A percentile compares a stretch with the other conserved stretches of the same genome.
phyloP scores from a whole-genome alignment of 2,888 invertebrate genomes.

The Rotaria magnacalcarata region DNA sequence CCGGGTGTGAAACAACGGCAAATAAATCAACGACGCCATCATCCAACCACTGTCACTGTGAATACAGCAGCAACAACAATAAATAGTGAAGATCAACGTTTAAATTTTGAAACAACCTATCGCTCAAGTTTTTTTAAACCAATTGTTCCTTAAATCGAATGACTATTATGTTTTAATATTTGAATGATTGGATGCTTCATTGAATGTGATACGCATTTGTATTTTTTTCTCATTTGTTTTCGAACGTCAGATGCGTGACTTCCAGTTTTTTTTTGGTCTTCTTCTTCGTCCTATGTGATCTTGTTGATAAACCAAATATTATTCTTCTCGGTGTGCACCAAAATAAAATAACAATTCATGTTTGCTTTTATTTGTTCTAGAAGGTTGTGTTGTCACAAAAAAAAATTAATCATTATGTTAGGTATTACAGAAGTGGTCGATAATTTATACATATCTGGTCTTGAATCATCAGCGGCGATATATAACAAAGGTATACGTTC shows the following conservation, averaged over 20 bases:
- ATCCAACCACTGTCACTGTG: neutral
- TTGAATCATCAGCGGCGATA: neutral
- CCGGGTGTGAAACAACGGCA: neutral
- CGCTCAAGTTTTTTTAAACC: constrained; percentile 18
- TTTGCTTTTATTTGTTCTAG: neutral
- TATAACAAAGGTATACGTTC: neutral
- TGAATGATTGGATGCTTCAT: neutral
- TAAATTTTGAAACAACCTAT: constrained; percentile 13
- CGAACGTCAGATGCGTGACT: neutral
- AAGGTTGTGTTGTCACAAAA: neutral
- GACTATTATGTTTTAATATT: too few species aligned
- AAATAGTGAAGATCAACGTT: neutral
- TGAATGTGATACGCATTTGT: neutral
- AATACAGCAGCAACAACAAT: neutral
- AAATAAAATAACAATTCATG: neutral
- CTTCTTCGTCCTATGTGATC: neutral
- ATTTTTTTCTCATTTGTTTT: neutral
- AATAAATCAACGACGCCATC: neutral
- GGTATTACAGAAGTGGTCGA: neutral
- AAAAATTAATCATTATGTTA: neutral
- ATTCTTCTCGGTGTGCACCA: neutral
- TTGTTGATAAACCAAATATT: neutral
- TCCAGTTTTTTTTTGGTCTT: neutral
- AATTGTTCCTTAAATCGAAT: neutral
- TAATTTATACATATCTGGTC: constrained; percentile 28